phyloP scores from a whole-genome alignment of 1,140 invertebrate species.

The Sogatella furcifera region DNA sequence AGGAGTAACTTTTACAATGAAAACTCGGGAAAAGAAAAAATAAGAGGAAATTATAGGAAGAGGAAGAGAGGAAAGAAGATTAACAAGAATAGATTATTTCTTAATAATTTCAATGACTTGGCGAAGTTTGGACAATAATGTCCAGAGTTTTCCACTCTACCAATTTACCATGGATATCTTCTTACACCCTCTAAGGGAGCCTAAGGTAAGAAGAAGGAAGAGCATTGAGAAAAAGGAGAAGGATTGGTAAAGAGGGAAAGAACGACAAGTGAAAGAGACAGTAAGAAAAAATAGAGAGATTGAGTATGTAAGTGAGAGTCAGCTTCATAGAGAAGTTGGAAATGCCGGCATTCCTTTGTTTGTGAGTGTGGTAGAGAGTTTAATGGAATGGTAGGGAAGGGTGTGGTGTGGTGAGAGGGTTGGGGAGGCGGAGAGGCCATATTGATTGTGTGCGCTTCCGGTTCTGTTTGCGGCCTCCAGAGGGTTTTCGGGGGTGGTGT shows the following conservation, averaged over 20 bases:
- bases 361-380: not conserved
- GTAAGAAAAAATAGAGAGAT: not conserved
- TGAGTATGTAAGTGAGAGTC: not conserved
- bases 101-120: no score
- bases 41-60: not conserved
- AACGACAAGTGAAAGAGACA: not conserved
- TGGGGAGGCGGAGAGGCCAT: not conserved
- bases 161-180: no score
- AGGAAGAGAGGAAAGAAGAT: not conserved
- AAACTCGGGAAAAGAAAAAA: not conserved
- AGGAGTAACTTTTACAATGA: no score
- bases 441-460: slow-evolving; percentile 2
- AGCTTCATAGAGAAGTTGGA: not conserved
- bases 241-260: not conserved
- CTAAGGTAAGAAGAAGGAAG: no score
- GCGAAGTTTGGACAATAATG: no score
- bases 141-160: no score
- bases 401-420: not conserved
- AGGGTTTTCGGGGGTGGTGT: no score
- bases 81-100: no score
- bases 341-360: slow-evolving; percentile 1
- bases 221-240: no score
- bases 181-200: no score
- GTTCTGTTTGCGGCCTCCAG: not conserved
- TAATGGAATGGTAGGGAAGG: not conserved